A percentile compares a stretch with the other conserved stretches of the same genome.
Evolutionary conservation across 2,113 vertebrate genomes (phyloP).

Genomic region (Mirounga angustirostris): DNA sequence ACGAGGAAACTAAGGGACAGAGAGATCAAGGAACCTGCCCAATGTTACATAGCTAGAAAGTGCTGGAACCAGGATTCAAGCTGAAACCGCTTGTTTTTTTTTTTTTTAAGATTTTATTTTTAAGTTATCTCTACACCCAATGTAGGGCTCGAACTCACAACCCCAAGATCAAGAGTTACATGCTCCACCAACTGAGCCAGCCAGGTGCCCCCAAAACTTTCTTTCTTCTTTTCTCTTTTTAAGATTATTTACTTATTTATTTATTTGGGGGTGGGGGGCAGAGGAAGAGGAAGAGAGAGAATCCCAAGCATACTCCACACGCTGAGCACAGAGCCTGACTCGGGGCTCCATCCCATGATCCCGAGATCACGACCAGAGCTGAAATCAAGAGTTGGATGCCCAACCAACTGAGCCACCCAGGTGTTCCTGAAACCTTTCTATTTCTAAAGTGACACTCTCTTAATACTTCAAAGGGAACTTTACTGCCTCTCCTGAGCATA

Average conservation of each 20-base stretch:
- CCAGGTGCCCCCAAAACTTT: not conserved
- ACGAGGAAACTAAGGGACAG: not conserved
- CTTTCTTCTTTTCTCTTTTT: not conserved
- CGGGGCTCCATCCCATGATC: not conserved
- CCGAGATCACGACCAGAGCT: not conserved
- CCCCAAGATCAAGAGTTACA: not conserved
- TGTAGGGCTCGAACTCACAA: not conserved
- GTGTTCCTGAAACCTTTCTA: not conserved
- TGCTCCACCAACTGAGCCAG: not conserved
- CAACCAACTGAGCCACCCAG: not conserved
- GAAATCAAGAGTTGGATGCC: not conserved
- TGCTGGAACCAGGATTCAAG: not conserved
- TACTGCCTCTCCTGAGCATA: not conserved
- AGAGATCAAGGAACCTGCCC: not conserved
- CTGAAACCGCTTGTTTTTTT: not conserved
- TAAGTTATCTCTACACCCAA: not conserved
- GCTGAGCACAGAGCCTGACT: not conserved
- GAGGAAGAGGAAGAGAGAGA: not conserved
- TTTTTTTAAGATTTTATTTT: not conserved
- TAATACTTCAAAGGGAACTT: conserved; percentile 22
- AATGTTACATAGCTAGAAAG: not conserved
- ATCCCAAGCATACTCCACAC: not conserved
- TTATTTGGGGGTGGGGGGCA: not conserved
- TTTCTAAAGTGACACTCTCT: not conserved
- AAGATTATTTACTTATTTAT: not conserved